Base-by-base conservation (phyloP, 2,797 vertebrate genomes). In the Mionectes olivaceus region DNA sequence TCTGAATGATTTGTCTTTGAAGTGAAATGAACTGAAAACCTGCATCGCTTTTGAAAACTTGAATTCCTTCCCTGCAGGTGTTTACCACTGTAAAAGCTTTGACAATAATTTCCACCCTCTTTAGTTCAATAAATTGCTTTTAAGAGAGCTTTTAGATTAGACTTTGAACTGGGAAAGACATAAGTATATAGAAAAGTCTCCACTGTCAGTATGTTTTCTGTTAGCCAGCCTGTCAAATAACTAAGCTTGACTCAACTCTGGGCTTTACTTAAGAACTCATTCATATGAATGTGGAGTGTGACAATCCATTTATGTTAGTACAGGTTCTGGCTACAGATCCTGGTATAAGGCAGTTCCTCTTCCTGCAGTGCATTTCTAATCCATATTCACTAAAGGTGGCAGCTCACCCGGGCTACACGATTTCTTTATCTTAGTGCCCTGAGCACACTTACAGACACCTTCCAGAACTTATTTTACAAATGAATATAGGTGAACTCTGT, bases 101-200 rank as follows among this genome's bases (percentile, higher is more conserved):
- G 69, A 83, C 84, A 87, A 78, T 19, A 71, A 33, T 67, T 94
- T 78, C 28, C 60, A 18, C 49, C 24, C 11, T 41, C 4, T 4
- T 70, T 52, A 74, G 70, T 89, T 87, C 55, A 90, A 80, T 46
- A 83, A 89, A 86, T 53, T 89, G 28, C 46, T 73, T 37, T 93
- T 83, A 92, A 69, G 41, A 68, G 64, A 93, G 16, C 47, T 65
- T 81, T 85, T 89, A 82, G 44, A 37, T 92, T 67, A 79, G 63
- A 25, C 37, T 77, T 94, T 79, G 52, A 70, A 49, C 82, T 73
- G 55, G 23, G 55, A 90, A 68, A 83, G 33, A 44, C 28, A 49
- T 63, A 76, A 92, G 79, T 47, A 49, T 7, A 4, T 70, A 67
- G 19, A 61, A 83, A 88, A 32, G 61, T 69, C 17, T 83, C 17